Conservation (phyloP, 2,113 vertebrate species). For the Arenaria interpres region DNA sequence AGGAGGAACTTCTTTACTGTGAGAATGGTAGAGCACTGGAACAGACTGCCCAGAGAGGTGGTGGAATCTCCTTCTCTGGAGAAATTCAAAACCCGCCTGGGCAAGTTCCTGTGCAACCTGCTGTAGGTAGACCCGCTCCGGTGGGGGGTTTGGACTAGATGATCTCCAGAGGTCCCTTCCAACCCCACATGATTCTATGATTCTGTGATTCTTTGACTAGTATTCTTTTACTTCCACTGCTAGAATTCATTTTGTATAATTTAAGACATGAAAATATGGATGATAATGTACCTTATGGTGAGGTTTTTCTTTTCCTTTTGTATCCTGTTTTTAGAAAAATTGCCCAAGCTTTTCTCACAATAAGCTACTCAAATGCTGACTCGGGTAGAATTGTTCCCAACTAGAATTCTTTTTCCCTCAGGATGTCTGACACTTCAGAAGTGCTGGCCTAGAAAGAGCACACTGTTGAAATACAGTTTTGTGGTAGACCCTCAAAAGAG, state of each 20-base stretch:
- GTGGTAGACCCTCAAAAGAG: not conserved
- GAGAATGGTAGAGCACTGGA: no score
- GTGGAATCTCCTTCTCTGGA: no score
- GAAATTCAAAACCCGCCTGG: no score
- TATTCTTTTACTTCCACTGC: not conserved
- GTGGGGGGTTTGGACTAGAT: no score
- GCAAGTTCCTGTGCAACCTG: no score
- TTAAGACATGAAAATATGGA: not conserved
- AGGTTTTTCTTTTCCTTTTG: not conserved
- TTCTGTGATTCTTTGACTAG: no score
- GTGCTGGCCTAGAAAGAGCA: not conserved
- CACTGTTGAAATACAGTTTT: not conserved
- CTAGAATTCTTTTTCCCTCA: not conserved
- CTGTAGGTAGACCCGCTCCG: no score
- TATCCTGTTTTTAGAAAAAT: not conserved
- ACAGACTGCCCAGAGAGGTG: no score
- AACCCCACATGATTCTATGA: no score
- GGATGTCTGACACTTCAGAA: not conserved
- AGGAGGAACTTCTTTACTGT: no score
- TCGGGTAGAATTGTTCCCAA: not conserved
- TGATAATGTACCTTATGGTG: not conserved
- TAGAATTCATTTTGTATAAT: not conserved
- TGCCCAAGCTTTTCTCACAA: not conserved
- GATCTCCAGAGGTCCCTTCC: no score
- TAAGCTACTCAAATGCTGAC: not conserved